Conservation (phyloP, 2,888 invertebrate species). For the Pherbina coryleti region DNA sequence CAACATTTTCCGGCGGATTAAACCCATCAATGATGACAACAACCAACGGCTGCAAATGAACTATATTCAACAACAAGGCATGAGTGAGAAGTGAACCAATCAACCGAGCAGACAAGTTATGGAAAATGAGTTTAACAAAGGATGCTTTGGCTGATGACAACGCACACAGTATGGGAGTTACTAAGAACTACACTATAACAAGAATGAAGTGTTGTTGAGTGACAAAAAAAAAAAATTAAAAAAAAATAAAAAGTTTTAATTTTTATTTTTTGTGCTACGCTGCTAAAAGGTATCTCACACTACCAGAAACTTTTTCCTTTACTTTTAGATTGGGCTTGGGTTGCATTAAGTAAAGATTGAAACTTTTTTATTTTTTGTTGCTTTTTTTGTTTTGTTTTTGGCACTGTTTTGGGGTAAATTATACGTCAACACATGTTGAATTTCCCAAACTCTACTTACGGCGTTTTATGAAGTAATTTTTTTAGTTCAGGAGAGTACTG, state of each 20-base stretch:
- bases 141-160: not conserved
- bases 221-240: not conserved
- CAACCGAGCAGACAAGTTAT: not conserved
- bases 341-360: constrained; percentile 36
- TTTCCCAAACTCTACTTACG: constrained; percentile 70
- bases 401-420: constrained; percentile 60
- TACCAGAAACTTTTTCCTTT: not conserved
- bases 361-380: constrained; percentile 31
- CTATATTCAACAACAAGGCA: not conserved
- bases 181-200: not conserved
- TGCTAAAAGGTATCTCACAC: constrained; percentile 5
- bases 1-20: constrained; percentile 26
- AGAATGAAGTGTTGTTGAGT: not conserved
- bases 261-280: constrained; percentile 18
- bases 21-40: constrained; percentile 33
- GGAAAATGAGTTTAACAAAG: not conserved
- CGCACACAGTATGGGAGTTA: not conserved
- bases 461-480: not conserved
- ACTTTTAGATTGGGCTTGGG: constrained; percentile 34
- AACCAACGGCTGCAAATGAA: constrained; percentile 23
- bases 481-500: no score
- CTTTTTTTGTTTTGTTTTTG: constrained; percentile 22
- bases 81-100: not conserved
- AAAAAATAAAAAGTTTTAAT: constrained; percentile 13
- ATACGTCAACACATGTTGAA: constrained; percentile 66